A percentile compares a stretch with the other conserved stretches of the same genome.
Conservation (phyloP, 2,797 vertebrate genomes). For the Melopsittacus undulatus region DNA sequence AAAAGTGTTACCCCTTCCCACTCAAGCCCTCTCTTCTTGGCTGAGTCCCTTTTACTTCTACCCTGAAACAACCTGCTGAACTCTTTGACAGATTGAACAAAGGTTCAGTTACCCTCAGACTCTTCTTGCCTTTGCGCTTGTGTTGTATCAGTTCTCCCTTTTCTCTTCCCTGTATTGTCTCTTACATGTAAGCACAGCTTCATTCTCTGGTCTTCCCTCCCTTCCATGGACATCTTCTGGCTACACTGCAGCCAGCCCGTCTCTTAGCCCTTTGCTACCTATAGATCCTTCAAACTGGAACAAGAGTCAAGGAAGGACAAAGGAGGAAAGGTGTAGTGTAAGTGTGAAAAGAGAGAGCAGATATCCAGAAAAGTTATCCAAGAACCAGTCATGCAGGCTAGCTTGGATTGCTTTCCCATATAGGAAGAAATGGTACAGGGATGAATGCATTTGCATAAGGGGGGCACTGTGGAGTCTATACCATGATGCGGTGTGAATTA, state of each 20-base stretch:
- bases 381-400: not conserved
- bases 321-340: not conserved
- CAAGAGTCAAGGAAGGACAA: not conserved
- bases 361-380: not conserved
- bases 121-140: not conserved
- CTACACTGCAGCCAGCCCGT: not conserved
- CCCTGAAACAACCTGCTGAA: not conserved
- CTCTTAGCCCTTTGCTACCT: not conserved
- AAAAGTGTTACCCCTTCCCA: not conserved
- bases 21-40: not conserved
- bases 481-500: accelerated
- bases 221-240: not conserved
- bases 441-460: not conserved
- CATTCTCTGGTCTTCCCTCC: not conserved
- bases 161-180: not conserved
- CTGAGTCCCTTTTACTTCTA: not conserved
- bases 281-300: not conserved
- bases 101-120: not conserved
- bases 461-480: not conserved
- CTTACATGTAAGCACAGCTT: not conserved
- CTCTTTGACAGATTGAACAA: not conserved
- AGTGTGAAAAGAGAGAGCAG: not conserved
- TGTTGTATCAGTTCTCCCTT: not conserved
- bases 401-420: not conserved
- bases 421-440: not conserved